Percentiles rank a stretch among this genome's conserved stretches.
Evolutionary conservation across 2,797 vertebrate species (phyloP).

Genomic region (Salarias fasciatus): DNA sequence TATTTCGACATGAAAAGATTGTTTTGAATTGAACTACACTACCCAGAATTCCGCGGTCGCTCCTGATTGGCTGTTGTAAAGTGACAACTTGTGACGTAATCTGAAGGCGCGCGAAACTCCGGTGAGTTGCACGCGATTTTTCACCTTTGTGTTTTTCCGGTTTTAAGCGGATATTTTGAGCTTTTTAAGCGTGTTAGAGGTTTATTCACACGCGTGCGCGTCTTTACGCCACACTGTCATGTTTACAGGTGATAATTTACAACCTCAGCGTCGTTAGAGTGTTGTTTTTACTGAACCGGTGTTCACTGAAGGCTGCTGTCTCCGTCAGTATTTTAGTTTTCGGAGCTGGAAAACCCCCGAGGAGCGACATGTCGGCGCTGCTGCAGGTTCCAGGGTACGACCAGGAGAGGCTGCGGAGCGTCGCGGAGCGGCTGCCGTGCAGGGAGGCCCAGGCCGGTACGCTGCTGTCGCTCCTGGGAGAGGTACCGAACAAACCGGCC

Average conservation of each 20-base stretch:
- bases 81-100: background rate
- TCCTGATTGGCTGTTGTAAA: slow-evolving; percentile 54
- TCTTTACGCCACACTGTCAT: rapidly evolving
- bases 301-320: too few species aligned
- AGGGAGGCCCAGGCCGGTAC: slow-evolving; percentile 86
- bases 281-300: too few species aligned
- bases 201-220: background rate
- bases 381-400: slow-evolving; percentile 80
- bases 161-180: rapidly evolving
- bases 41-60: slow-evolving; percentile 38
- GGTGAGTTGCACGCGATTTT: too few species aligned
- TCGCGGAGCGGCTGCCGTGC: slow-evolving; percentile 85
- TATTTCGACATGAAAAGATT: too few species aligned
- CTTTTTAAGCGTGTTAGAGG: background rate
- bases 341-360: too few species aligned
- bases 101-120: slow-evolving; percentile 63
- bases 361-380: slow-evolving; percentile 69
- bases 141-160: background rate
- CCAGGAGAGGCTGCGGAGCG: slow-evolving; percentile 72
- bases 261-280: too few species aligned
- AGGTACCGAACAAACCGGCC: slow-evolving; percentile 77
- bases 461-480: slow-evolving; percentile 90
- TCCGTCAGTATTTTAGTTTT: too few species aligned
- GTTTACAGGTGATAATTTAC: background rate
- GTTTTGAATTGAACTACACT: slow-evolving; percentile 54